Evolutionary conservation across 2,888 invertebrate species (phyloP), one percentile per base, ranked within the genome.

Genomic region (Platycheirus albimanus): DNA sequence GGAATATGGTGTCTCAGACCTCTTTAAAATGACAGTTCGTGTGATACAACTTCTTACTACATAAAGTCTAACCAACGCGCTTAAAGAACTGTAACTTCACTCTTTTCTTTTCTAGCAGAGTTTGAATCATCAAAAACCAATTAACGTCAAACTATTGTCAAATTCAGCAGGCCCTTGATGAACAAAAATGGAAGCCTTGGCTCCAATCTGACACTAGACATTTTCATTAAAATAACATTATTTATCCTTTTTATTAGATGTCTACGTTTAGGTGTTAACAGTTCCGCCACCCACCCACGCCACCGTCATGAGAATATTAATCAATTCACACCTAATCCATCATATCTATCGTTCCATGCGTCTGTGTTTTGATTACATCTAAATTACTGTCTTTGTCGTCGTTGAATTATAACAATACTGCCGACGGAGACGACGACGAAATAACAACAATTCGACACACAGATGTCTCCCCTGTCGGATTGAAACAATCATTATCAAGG

Each of bases 271-370:
- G 17, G 64, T 28, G 58, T 61, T 66, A 52, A 70, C 63, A 75
- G 43, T 10, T 33, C 38, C n/a, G 30, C 30, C 20, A 38, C 8
- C 51, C 64, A 15, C 63, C 45, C 63, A 63, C 45, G 61, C 20
- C 17, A 30, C 20, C 17, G 20, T 33, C 43, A 47, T 47, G 3
- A 45, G 38, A 56, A 38, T 56, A 56, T 56, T 56, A 56, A 58
- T 58, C 41, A 58, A 41, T 58, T 58, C 33, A 33, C 47, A 47
- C 63, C 30, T 63, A 45, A 47, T 63, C 45, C 63, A 45, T 33
- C 47, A 63, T 47, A 45, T 45, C 17, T 45, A 33, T 30, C 45
- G 24, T 24, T 24, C 1, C 30, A 11, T 47, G 33, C 56, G 24
- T 17, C 47, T 30, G 19, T 36, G n/a, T 63, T 63, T 63, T 19